A percentile compares a stretch with the other conserved stretches of the same genome.
Conservation (phyloP, 1,140 invertebrate genomes). For the Zaprionus tsacasi region DNA sequence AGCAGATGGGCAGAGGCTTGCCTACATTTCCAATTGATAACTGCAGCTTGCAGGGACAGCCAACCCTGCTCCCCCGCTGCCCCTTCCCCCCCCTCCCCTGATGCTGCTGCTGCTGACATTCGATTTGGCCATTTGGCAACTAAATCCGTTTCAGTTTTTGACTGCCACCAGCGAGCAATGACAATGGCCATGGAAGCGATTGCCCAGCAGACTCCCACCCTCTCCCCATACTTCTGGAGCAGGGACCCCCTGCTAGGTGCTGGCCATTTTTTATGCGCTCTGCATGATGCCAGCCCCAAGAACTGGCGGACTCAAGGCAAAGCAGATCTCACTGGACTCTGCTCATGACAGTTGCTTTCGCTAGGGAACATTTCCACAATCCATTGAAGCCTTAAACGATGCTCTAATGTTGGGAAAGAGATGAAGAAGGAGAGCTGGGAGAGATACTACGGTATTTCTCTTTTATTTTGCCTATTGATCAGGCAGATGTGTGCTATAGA, state of each 20-base stretch:
- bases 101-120: conserved; percentile 36
- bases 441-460: background rate
- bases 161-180: conserved; percentile 48
- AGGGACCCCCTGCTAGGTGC: conserved; percentile 20
- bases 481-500: background rate
- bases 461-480: background rate
- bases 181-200: conserved; percentile 34
- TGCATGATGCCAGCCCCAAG: conserved; percentile 26
- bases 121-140: conserved; percentile 60
- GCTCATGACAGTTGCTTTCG: conserved; percentile 12
- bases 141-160: conserved; percentile 60
- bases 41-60: conserved; percentile 44
- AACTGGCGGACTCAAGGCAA: conserved; percentile 38
- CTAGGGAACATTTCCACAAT: background rate
- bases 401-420: background rate
- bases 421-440: background rate
- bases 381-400: background rate
- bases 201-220: background rate
- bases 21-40: conserved; percentile 59
- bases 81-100: background rate
- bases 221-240: background rate
- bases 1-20: conserved; percentile 26
- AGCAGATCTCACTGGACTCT: background rate
- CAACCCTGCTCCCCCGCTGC: background rate
- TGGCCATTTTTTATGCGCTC: conserved; percentile 46